Evolutionary conservation across 2,888 invertebrate genomes (phyloP).

Genomic region (Coronaproctus castanopsis): DNA sequence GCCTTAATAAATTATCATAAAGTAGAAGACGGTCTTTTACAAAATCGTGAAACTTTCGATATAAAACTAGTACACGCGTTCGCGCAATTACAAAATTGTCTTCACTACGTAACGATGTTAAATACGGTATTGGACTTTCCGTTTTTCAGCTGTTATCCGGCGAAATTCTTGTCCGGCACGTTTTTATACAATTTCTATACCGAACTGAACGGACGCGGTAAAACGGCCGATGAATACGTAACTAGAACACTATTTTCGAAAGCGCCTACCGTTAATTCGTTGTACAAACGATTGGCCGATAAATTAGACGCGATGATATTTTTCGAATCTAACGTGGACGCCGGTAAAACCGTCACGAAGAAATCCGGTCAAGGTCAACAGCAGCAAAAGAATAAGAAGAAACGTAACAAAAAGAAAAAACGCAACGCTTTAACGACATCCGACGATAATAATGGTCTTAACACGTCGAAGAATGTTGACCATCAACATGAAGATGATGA

Average conservation of each 20-base stretch:
- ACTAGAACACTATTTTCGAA: slow-evolving; percentile 10
- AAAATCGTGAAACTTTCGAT: slow-evolving; percentile 36
- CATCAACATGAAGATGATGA: background rate
- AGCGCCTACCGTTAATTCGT: background rate
- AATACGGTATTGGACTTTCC: slow-evolving; percentile 43
- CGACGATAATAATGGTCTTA: too few relatives aligned
- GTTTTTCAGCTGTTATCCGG: slow-evolving; percentile 34
- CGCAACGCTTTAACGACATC: too few relatives aligned
- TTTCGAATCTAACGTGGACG: too few relatives aligned
- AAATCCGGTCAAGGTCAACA: too few relatives aligned
- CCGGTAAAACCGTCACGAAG: too few relatives aligned
- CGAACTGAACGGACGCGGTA: slow-evolving; percentile 10
- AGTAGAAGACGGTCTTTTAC: slow-evolving; percentile 33
- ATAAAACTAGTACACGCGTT: slow-evolving; percentile 37
- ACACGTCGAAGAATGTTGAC: background rate
- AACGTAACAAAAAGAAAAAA: background rate
- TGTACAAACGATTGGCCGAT: slow-evolving; percentile 1
- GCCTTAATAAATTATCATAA: slow-evolving; percentile 38
- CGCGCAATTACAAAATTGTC: slow-evolving; percentile 43
- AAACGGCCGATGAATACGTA: slow-evolving; percentile 8
- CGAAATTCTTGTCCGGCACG: slow-evolving; percentile 50
- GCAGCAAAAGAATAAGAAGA: slow-evolving; percentile 1
- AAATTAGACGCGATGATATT: background rate
- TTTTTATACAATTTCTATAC: slow-evolving; percentile 47
- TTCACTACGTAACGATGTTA: slow-evolving; percentile 36